Conservation (phyloP, 2,113 vertebrate genomes). For the Pelobates fuscus region DNA sequence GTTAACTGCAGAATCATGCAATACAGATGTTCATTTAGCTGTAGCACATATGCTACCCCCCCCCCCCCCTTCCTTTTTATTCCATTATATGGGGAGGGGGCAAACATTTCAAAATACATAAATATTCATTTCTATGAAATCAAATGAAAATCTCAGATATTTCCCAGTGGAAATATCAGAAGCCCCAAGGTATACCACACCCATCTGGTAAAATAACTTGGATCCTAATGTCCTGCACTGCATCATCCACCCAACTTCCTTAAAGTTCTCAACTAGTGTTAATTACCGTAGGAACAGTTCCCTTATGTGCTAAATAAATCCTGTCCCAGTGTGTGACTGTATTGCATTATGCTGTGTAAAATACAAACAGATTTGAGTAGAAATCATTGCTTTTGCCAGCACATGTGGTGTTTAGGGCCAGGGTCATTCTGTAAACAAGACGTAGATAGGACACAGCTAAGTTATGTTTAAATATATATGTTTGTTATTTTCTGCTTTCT, state of each 20-base stretch:
- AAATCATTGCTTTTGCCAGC: slow-evolving; percentile 1
- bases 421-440: slow-evolving; percentile 36
- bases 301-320: slow-evolving; percentile 42
- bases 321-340: slow-evolving; percentile 38
- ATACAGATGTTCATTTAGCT: slow-evolving; percentile 36
- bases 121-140: slow-evolving; percentile 31
- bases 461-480: too few relatives aligned
- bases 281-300: slow-evolving; percentile 43
- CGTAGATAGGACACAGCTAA: neutral
- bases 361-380: slow-evolving; percentile 31
- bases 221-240: neutral
- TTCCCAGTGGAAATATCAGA: slow-evolving; percentile 53
- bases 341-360: slow-evolving; percentile 18
- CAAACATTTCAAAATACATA: slow-evolving; percentile 37
- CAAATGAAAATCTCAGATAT: slow-evolving; percentile 41
- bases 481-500: neutral
- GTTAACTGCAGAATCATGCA: slow-evolving; percentile 28
- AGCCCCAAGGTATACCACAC: slow-evolving; percentile 46
- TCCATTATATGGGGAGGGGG: slow-evolving; percentile 8
- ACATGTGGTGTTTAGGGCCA: slow-evolving; percentile 30
- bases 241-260: slow-evolving; percentile 55
- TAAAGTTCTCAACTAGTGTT: slow-evolving; percentile 51
- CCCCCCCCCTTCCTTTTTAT: neutral
- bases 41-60: slow-evolving; percentile 14
- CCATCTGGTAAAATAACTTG: slow-evolving; percentile 29